phyloP scores from a whole-genome alignment of 1,140 invertebrate species.

The Euura saliciscinereae region DNA sequence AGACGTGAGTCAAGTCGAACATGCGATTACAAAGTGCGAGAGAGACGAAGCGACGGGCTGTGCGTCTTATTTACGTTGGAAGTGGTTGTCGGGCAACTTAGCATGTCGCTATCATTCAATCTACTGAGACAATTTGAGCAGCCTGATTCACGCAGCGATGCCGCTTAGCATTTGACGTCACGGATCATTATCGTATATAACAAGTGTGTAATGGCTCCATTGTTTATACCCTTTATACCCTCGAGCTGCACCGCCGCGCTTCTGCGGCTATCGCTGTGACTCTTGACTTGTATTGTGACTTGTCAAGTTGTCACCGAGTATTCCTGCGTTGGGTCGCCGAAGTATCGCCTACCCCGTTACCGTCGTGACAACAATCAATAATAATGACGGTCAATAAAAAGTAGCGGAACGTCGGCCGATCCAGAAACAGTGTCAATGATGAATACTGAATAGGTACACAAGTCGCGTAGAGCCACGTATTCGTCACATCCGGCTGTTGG shows the following conservation, averaged over 20 bases:
- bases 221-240: constrained; percentile 45
- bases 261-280: no score
- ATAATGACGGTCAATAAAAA: not conserved
- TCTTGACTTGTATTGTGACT: no score
- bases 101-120: constrained; percentile 50
- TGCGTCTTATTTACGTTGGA: constrained; percentile 48
- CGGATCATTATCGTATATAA: constrained; percentile 49
- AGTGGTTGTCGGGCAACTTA: constrained; percentile 54
- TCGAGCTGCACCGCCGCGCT: constrained; percentile 29
- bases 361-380: not conserved
- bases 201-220: constrained; percentile 36
- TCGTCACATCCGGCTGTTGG: no score
- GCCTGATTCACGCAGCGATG: constrained; percentile 53
- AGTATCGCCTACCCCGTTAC: not conserved
- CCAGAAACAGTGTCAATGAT: no score
- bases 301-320: no score
- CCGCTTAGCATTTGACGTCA: constrained; percentile 56
- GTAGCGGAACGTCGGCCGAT: no score
- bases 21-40: not conserved
- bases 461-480: no score
- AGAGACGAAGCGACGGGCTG: not conserved
- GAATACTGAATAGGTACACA: no score
- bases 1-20: not conserved
- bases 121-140: constrained; percentile 51
- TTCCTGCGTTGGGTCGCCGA: not conserved